Base-by-base conservation (phyloP, 2,888 invertebrate species). In the Pilophorus perplexus region DNA sequence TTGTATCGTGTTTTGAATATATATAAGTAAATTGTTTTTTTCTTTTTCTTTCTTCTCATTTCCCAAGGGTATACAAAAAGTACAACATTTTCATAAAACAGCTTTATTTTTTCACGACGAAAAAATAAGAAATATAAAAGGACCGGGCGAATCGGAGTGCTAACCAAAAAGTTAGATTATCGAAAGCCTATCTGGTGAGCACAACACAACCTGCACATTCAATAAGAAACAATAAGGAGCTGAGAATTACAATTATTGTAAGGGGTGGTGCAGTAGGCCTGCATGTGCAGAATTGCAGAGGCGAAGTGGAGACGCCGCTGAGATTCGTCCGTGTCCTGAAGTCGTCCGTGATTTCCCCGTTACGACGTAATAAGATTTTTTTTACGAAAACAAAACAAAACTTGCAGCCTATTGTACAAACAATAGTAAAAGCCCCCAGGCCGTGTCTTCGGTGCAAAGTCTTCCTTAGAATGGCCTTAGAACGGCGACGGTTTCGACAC, bases 161-260 rank as follows among this genome's bases (percentile, higher is more conserved):
- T 86, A 87, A 86, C 85, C 84, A 85, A 87, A 86, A 87, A 87
- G 88, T 88, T n/a, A n/a, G n/a, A 88, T 89, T 89, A 88, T 88
- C 88, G 80, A 82, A 78, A 79, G 81, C 85, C 84, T 86, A 87
- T 85, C 86, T 85, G 85, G 83, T 85, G 87, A 87, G 88, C 88
- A 89, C 89, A 89, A 87, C 89, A 89, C 89, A 89, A 88, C 83
- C 75, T 78, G 80, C 79, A 80, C 80, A 78, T 78, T 78, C 77
- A 25, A 14, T 38, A 12, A 37, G 16, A 22, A 54, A 52, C 20
- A 20, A 46, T 3, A 46, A 12, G 12, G 23, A n/a, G 14, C 2
- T 22, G 22, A 14, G 14, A 14, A 46, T 16, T 42, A 42, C 42
- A 44, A 3, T 22, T 22, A 44, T 3, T 6, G 46, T 6, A 22